Evolutionary conservation across 2,797 vertebrate species (phyloP).

Genomic region (Artibeus jamaicensis): DNA sequence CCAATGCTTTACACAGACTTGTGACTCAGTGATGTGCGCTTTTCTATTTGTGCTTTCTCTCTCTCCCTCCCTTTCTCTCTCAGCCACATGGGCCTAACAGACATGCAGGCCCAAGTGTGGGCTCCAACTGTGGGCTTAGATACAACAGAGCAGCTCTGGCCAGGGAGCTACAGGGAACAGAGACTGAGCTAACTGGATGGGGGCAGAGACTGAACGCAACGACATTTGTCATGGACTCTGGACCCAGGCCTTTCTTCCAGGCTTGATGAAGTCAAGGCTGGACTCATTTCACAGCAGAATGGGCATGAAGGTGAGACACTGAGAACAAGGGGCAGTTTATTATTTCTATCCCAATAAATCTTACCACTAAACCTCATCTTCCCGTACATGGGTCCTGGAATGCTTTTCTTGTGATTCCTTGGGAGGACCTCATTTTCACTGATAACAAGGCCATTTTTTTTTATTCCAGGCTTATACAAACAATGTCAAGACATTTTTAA

Average conservation of each 20-base stretch:
- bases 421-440: background rate
- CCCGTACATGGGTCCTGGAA: no score
- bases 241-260: background rate
- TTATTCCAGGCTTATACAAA: background rate
- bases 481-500: background rate
- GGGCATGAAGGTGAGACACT: background rate
- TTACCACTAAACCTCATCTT: background rate
- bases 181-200: background rate
- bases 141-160: accelerated
- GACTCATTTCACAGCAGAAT: background rate
- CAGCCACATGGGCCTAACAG: no score
- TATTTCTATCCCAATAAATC: background rate
- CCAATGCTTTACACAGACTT: no score
- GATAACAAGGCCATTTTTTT: background rate
- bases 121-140: background rate
- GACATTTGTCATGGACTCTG: background rate
- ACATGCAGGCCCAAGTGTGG: background rate
- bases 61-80: no score
- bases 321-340: background rate
- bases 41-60: no score
- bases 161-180: no score
- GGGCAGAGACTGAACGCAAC: background rate
- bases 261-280: background rate
- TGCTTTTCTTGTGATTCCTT: background rate
- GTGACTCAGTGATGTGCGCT: no score